phyloP scores from a whole-genome alignment of 64 coral and sea anemone genomes.

The Stichodactyla helianthus region DNA sequence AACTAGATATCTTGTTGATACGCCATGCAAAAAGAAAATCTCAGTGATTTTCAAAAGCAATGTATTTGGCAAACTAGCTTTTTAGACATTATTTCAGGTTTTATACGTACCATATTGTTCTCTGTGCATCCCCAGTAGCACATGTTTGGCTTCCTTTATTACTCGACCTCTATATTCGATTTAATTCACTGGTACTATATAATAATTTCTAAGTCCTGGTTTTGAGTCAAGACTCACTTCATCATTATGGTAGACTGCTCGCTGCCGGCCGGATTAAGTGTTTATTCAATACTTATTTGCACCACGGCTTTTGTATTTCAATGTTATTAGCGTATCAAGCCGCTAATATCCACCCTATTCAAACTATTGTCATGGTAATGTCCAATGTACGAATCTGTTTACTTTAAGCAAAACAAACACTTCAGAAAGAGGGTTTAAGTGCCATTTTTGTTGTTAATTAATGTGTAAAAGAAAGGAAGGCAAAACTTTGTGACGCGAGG shows the following conservation, averaged over 20 bases:
- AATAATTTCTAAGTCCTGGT: background rate
- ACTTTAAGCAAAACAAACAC: background rate
- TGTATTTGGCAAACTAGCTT: too few relatives aligned
- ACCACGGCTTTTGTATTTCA: constrained; percentile 12
- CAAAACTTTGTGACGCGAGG: background rate
- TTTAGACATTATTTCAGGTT: background rate
- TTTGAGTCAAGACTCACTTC: background rate
- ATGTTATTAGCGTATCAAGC: constrained; percentile 11
- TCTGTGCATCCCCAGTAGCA: constrained; percentile 38
- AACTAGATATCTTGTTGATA: too few relatives aligned
- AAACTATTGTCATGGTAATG: constrained; percentile 20
- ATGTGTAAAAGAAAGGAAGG: background rate
- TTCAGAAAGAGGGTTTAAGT: background rate
- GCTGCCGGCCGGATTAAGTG: background rate
- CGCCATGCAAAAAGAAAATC: too few relatives aligned
- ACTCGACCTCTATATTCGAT: background rate
- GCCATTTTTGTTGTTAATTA: background rate
- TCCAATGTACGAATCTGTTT: constrained; percentile 11
- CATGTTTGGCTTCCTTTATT: background rate
- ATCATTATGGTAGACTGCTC: background rate
- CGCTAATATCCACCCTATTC: constrained; percentile 10
- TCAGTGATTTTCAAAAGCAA: too few relatives aligned
- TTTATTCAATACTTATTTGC: constrained; percentile 3
- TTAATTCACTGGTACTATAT: background rate
- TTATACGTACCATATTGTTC: constrained; percentile 24